A percentile compares a stretch with the other conserved stretches of the same genome.
Conservation (phyloP, 2,888 invertebrate species). For the Stegana nigrithorax region DNA sequence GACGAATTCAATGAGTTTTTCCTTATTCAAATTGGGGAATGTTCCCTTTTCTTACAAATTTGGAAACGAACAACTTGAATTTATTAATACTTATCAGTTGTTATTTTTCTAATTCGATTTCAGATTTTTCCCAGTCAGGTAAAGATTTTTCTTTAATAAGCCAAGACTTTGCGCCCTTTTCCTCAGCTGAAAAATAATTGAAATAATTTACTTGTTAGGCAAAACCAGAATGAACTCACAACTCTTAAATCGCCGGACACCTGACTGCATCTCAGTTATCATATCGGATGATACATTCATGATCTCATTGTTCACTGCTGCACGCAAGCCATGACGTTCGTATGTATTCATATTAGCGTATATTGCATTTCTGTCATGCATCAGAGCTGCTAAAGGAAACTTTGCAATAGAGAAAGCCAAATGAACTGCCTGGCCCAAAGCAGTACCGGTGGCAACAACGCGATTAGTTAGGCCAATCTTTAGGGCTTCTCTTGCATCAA, state of each 20-base stretch:
- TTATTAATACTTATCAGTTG: slow-evolving; percentile 18
- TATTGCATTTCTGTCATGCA: slow-evolving; percentile 67
- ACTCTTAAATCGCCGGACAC: slow-evolving; percentile 76
- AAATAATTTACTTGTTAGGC: background rate
- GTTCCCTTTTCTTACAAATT: no score
- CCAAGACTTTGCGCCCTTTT: slow-evolving; percentile 46
- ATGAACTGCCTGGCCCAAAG: slow-evolving; percentile 81
- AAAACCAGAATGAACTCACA: slow-evolving; percentile 67
- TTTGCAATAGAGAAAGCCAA: slow-evolving; percentile 81
- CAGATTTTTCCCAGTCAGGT: slow-evolving; percentile 76
- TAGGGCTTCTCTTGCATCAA: slow-evolving; percentile 82
- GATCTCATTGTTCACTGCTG: slow-evolving; percentile 73
- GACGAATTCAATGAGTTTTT: no score
- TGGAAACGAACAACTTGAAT: no score
- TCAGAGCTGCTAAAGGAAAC: slow-evolving; percentile 76
- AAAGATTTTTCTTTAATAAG: slow-evolving; percentile 69
- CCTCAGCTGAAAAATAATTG: slow-evolving; percentile 38
- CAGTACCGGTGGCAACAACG: slow-evolving; percentile 86
- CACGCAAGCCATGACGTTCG: slow-evolving; percentile 73
- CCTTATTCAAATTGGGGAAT: no score
- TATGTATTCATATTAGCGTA: slow-evolving; percentile 74
- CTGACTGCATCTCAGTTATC: slow-evolving; percentile 74
- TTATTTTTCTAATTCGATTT: slow-evolving; percentile 59
- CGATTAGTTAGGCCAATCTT: slow-evolving; percentile 85
- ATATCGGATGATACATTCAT: slow-evolving; percentile 74